Percentiles rank a stretch among this genome's conserved stretches.
phyloP scores from a whole-genome alignment of 2,113 vertebrate species.

The Hydrochoerus hydrochaeris region DNA sequence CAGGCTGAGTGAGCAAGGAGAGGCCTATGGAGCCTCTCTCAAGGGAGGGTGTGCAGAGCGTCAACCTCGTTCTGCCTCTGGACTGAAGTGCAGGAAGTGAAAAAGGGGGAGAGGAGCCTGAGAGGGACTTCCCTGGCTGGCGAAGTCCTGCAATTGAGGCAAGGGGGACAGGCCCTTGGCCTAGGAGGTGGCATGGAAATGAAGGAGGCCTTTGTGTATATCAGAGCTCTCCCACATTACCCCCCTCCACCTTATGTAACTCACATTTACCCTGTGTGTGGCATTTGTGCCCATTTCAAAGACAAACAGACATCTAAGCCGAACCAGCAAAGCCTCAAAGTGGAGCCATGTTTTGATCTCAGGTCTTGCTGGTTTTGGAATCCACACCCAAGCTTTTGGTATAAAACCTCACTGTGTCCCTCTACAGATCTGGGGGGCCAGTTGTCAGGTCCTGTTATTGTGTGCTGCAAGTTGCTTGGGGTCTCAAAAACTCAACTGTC shows the following conservation, averaged over 20 bases:
- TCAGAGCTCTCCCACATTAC: not conserved
- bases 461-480: not conserved
- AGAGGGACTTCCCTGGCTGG: fast-evolving
- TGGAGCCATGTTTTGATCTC: not conserved
- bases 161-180: not conserved
- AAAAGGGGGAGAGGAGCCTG: not conserved
- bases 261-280: not conserved
- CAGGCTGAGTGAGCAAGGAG: not conserved
- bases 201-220: not conserved
- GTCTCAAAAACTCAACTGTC: not conserved
- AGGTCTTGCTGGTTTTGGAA: constrained; percentile 13
- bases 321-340: not conserved
- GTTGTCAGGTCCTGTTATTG: not conserved
- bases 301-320: not conserved
- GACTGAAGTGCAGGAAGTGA: not conserved
- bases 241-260: not conserved
- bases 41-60: not conserved
- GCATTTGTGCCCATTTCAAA: not conserved
- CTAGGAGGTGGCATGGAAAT: too few relatives aligned
- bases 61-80: not conserved
- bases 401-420: not conserved
- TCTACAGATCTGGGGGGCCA: not conserved
- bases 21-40: not conserved
- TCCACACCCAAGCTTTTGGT: not conserved
- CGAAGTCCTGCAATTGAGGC: not conserved